Base-by-base conservation (phyloP, 1,140 invertebrate species). In the Solenopsis fugax region DNA sequence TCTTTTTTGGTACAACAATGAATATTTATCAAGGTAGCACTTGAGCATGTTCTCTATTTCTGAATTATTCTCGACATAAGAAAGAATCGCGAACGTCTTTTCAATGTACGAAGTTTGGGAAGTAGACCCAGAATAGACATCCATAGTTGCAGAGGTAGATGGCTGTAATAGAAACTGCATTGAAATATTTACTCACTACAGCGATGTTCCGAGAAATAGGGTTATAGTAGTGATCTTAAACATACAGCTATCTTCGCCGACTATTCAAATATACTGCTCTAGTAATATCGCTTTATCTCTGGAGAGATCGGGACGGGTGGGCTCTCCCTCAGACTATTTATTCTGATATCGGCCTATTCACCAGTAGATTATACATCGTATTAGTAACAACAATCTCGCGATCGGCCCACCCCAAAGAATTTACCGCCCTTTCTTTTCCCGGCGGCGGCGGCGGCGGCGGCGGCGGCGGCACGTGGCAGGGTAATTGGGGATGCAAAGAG, bases 401-500 rank as follows among this genome's bases (percentile, higher is more conserved):
- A 73, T 16, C 29, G 41, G 41, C 34, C 41, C 54, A 48, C 52
- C 80, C 41, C 24, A 29, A 82, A 54, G 52, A 21, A 34, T 48
- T 65, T 18, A 9, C 24, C 34, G 16, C 67, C 54, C 54, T 29
- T 73, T 84, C 54, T 84, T 84, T 60, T 24, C 37, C 24, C 21
- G 37, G 18, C 41, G 29, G 12, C 24, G 37, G 45, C 72, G 29
- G 29, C 21, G 37, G 45, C 72, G 29, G 29, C 21, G 2, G 37
- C 16, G 37, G 18, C 41, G n/a, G 12, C 24, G 37, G 56, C 73
- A 77, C 71, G 73, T 77, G 82, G 60, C 69, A 2, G 21, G 0
- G 60, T 89, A 90, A 90, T 87, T 86, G 64, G 75, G 60, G 60
- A 87, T 58, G 71, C 72, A 52, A 82, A 52, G 62, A 71, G 58